These are phyloP conservation scores for Antheraea yamamai DNA, from an alignment of 2,888 invertebrate species.

Conservation along the genomic window DNA sequence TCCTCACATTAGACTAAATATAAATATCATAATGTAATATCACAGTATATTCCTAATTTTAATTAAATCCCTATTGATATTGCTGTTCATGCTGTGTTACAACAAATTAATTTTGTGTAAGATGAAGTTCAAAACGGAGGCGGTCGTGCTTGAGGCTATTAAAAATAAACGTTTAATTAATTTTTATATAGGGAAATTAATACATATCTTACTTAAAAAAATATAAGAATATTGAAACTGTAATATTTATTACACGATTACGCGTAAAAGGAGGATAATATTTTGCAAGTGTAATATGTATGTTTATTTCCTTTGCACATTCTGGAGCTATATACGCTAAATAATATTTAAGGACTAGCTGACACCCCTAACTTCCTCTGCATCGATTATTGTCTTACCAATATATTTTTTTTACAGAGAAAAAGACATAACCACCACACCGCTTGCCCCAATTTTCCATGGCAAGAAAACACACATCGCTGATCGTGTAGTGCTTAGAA, in stretches of 20 bases:
- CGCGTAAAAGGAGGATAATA: no score
- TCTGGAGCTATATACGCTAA: no score
- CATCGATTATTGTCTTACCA: no score
- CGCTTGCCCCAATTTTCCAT: no score
- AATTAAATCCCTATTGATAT: constrained; percentile 42
- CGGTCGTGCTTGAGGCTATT: constrained; percentile 28
- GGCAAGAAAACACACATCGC: no score
- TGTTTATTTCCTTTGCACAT: no score
- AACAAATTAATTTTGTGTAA: constrained; percentile 35
- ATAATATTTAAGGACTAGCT: no score
- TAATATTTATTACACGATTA: not conserved
- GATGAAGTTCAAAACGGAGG: constrained; percentile 19
- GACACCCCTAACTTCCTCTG: no score
- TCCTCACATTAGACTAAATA: not conserved
- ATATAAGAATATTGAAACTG: not conserved
- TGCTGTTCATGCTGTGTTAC: constrained; percentile 25
- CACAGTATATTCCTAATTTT: constrained; percentile 32
- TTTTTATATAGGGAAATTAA: not conserved
- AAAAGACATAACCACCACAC: no score
- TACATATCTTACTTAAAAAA: not conserved
- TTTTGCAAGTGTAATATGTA: no score
- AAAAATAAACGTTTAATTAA: constrained; percentile 21
- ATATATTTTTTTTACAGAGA: no score
- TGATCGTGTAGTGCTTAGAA: no score
- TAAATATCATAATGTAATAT: constrained; percentile 7